phyloP scores from a whole-genome alignment of 2,113 vertebrate species.

The Riparia riparia region DNA sequence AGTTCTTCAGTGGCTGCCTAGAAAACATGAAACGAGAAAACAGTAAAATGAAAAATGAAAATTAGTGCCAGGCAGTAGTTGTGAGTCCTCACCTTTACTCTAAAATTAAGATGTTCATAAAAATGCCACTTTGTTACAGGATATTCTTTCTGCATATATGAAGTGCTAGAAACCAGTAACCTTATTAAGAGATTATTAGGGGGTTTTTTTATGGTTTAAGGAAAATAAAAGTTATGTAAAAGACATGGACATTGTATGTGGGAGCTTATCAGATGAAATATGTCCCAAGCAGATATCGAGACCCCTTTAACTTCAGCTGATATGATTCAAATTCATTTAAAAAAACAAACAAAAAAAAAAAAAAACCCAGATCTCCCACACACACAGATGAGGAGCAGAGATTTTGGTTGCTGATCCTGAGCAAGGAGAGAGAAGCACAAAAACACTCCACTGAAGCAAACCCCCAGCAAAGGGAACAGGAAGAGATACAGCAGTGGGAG shows the following conservation, averaged over 20 bases:
- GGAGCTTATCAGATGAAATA: background rate
- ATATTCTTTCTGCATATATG: background rate
- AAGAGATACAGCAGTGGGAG: background rate
- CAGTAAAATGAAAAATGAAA: background rate
- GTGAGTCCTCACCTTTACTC: background rate
- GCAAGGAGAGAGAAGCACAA: background rate
- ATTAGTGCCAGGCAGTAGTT: background rate
- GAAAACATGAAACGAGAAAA: slow-evolving; percentile 47
- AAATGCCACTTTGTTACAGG: background rate
- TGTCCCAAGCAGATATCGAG: background rate
- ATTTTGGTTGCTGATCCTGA: background rate
- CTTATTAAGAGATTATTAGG: background rate
- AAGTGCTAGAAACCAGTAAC: background rate
- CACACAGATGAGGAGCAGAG: background rate
- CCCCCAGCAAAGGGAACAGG: background rate
- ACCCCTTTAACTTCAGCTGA: background rate
- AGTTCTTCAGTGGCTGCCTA: slow-evolving; percentile 90
- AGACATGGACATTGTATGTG: background rate
- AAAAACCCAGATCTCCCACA: background rate
- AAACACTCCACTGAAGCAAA: background rate
- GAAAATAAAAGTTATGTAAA: background rate
- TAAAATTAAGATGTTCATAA: background rate
- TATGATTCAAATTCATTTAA: background rate
- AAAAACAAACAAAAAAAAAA: background rate
- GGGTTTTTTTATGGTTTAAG: background rate